Base-by-base conservation (phyloP, 2,113 vertebrate species). In the Anseranas semipalmata region DNA sequence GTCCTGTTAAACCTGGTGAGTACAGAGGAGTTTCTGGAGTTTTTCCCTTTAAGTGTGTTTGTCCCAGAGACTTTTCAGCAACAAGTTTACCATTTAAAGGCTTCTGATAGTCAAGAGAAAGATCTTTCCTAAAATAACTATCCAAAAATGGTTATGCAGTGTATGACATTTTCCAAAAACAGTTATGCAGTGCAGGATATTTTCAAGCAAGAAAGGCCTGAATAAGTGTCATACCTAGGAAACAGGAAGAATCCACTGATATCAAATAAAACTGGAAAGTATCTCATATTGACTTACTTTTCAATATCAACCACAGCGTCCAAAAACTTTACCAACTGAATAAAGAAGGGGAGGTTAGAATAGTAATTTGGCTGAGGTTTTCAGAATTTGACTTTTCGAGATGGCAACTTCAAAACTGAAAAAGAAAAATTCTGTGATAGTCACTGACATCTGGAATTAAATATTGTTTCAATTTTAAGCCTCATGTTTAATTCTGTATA, bases 121-220 rank as follows among this genome's bases (percentile, higher is more conserved):
- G 52, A 81, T 19, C 79, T 74, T 93, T 92, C 96, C 87, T 94
- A 96, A 97, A 97, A 97, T 97, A 97, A 95, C 86, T 33, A 75
- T 70, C 83, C 83, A 74, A 78, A 94, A 94, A 95, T 96, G 94
- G 76, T n/a, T 87, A 85, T 89, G 76, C 27, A 4, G 6, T 86
- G 76, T 87, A 93, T 59, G 90, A 83, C 24, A 48, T 82, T 85
- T 87, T 80, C 96, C 95, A 96, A 84, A 96, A 87, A 90, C 67
- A 80, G 76, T 32, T 92, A 96, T 74, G 55, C 22, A 63, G 17
- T n/a, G 45, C 56, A 76, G 28, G 35, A 80, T 35, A 92, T 70
- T 58, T 95, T 87, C 65, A 92, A 89, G 85, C 52, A 89, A 90
- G 16, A 81, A 87, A 93, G 35, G 60, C 27, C 79, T 53, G 33